A percentile compares a stretch with the other conserved stretches of the same genome.
These are phyloP conservation scores for Perdix hodgsoniae DNA, from an alignment of 2,797 vertebrate species.

Conservation along the genomic window DNA sequence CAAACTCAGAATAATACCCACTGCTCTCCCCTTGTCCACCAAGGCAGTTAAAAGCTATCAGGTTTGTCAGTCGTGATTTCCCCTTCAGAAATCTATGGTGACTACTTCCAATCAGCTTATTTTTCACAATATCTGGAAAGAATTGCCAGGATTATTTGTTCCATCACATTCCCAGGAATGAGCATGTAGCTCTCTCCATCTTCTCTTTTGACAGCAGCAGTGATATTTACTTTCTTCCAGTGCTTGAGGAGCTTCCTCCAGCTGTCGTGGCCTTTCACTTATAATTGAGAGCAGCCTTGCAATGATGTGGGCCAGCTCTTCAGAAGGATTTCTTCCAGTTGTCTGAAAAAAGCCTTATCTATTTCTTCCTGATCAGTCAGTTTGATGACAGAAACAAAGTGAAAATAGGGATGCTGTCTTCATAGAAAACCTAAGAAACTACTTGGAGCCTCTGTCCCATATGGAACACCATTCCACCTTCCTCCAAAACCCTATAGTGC, in stretches of 20 bases:
- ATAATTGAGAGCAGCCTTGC: neutral
- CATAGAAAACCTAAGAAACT: neutral
- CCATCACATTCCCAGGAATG: neutral
- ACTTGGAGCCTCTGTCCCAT: neutral
- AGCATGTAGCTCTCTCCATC: neutral
- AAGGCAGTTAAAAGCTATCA: neutral
- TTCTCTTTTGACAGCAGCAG: neutral
- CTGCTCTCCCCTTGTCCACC: neutral
- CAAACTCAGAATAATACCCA: neutral
- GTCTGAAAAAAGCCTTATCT: neutral
- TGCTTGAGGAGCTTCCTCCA: neutral
- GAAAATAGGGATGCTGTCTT: neutral
- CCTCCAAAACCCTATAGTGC: neutral
- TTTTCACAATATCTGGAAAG: neutral
- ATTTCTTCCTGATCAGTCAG: neutral
- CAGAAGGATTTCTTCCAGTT: neutral
- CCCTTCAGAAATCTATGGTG: neutral
- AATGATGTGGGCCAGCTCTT: neutral
- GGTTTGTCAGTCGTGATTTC: neutral
- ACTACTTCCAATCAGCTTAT: neutral
- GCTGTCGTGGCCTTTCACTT: neutral
- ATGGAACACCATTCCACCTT: neutral
- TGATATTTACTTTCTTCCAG: neutral
- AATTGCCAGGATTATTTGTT: neutral
- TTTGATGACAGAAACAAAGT: neutral